These are phyloP conservation scores for Haliclona indistincta DNA, from an alignment of 37 sponge, comb jelly and placozoan genomes.

Conservation along the genomic window DNA sequence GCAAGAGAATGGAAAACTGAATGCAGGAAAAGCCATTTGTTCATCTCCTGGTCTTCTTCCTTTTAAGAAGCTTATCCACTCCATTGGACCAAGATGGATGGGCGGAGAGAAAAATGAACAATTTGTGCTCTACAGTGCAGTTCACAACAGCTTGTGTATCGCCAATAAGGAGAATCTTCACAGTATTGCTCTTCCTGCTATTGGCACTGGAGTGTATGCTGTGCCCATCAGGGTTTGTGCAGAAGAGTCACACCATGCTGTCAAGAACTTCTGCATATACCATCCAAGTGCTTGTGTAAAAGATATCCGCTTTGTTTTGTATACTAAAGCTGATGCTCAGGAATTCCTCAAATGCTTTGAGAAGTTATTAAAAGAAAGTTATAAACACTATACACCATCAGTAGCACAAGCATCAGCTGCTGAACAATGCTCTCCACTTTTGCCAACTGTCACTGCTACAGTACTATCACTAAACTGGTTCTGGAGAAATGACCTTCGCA, in stretches of 20 bases:
- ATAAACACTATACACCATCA: too few relatives aligned
- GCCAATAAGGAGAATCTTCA: constrained; percentile 28
- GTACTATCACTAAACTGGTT: constrained; percentile 15
- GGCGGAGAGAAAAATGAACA: constrained; percentile 43
- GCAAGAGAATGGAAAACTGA: constrained; percentile 21
- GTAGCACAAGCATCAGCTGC: too few relatives aligned
- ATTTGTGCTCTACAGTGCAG: constrained; percentile 26
- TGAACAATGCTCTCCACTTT: background rate
- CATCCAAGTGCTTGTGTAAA: constrained; percentile 7
- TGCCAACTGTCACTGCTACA: background rate
- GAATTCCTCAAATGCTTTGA: too few relatives aligned
- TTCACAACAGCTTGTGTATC: constrained; percentile 10
- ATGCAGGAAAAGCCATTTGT: constrained; percentile 54
- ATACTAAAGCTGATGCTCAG: background rate
- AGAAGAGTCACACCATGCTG: constrained; percentile 41
- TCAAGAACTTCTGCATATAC: constrained; percentile 29
- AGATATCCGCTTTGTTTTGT: constrained; percentile 42
- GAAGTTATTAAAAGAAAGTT: background rate
- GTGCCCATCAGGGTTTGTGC: constrained; percentile 67
- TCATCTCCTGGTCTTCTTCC: constrained; percentile 66
- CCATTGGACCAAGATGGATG: constrained; percentile 73
- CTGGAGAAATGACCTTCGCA: constrained; percentile 51
- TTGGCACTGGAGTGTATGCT: constrained; percentile 68
- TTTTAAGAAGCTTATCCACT: constrained; percentile 79
- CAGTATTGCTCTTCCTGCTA: constrained; percentile 71